phyloP scores from a whole-genome alignment of 2,113 vertebrate species.

The Chinchilla lanigera region DNA sequence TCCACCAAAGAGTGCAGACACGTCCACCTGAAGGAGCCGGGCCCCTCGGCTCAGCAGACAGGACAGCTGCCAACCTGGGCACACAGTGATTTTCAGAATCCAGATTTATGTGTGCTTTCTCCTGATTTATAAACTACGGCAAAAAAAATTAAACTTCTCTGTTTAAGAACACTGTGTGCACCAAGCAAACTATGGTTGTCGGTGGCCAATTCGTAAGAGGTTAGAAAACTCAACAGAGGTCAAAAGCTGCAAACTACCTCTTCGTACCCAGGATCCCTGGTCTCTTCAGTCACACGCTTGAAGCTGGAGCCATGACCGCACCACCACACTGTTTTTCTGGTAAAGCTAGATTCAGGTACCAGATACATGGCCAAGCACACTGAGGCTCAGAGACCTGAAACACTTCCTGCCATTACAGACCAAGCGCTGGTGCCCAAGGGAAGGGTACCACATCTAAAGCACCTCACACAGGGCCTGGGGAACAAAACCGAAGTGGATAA shows the following conservation, averaged over 20 bases:
- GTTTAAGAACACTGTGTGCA: not conserved
- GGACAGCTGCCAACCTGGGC: no score
- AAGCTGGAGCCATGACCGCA: not conserved
- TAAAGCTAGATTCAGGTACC: not conserved
- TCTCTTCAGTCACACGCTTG: no score
- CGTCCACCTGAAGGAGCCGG: not conserved
- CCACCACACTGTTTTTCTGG: accelerated
- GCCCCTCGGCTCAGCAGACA: not conserved
- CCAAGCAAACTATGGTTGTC: not conserved
- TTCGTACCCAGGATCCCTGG: not conserved
- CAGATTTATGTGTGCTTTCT: not conserved
- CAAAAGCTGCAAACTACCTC: not conserved
- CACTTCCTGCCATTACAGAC: conserved; percentile 4
- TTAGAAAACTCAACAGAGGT: not conserved
- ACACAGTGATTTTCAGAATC: not conserved
- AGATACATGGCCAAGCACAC: not conserved
- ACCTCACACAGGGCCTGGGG: not conserved
- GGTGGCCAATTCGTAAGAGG: not conserved
- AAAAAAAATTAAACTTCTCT: not conserved
- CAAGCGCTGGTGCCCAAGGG: not conserved
- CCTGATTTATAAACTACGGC: conserved; percentile 6
- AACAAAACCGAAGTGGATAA: not conserved
- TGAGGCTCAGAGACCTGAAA: not conserved
- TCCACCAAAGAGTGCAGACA: accelerated
- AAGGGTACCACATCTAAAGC: not conserved